phyloP scores from a whole-genome alignment of 1,140 invertebrate genomes.

The Cotesia typhae region DNA sequence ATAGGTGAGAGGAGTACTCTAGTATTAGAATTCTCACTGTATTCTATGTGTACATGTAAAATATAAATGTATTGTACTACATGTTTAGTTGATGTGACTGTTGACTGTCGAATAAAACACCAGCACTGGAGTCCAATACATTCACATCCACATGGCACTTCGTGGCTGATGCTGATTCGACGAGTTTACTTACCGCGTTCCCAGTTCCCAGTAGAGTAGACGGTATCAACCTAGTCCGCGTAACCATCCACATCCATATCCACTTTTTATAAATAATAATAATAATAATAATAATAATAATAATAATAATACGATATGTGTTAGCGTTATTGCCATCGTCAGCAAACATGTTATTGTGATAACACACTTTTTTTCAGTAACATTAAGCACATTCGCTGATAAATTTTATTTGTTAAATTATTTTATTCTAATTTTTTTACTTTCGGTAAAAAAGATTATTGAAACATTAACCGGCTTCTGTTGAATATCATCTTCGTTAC shows the following conservation, averaged over 20 bases:
- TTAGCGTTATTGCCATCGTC: background rate
- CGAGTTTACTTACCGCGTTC: conserved; percentile 21
- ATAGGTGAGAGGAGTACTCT: no score
- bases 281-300: no score
- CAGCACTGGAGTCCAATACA: no score
- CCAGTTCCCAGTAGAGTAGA: background rate
- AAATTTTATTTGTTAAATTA: background rate
- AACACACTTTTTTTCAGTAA: background rate
- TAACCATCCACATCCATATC: no score
- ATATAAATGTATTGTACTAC: background rate
- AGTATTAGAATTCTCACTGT: background rate
- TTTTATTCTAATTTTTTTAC: background rate
- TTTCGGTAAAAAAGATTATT: no score
- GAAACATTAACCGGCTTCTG: no score
- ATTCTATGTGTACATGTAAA: background rate
- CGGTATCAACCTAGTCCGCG: background rate
- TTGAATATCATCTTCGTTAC: no score
- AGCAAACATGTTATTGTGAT: conserved; percentile 26
- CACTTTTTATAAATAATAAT: background rate
- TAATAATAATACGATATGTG: background rate
- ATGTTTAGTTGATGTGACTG: background rate
- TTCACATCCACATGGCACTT: conserved; percentile 12
- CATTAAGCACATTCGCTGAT: background rate
- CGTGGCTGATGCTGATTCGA: conserved; percentile 53
- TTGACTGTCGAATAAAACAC: no score